phyloP scores from a whole-genome alignment of 2,113 vertebrate genomes.

The Gracilinanus agilis region DNA sequence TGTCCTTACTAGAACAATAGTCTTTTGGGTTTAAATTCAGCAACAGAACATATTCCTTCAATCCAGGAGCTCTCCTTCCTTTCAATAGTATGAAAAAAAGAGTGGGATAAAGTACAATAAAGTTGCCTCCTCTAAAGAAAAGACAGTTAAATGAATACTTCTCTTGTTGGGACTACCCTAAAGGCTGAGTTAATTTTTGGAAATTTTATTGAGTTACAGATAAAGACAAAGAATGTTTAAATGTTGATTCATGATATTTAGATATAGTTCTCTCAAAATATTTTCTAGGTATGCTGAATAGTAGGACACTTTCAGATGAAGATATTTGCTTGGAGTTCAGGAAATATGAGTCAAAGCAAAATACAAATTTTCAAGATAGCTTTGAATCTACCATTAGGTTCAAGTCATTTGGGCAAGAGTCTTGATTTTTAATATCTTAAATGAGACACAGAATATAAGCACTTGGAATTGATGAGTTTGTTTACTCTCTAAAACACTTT shows the following conservation, averaged over 20 bases:
- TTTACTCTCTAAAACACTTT: not conserved
- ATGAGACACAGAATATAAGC: not conserved
- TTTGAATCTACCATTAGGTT: not conserved
- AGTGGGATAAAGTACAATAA: too few species aligned
- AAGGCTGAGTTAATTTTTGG: not conserved
- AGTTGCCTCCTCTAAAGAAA: too few species aligned
- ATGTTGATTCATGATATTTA: not conserved
- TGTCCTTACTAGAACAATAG: not conserved
- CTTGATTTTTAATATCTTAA: not conserved
- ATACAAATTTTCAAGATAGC: not conserved
- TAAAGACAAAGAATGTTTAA: not conserved
- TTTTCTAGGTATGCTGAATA: not conserved
- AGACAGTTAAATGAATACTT: not conserved
- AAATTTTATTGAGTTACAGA: not conserved
- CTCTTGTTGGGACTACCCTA: too few species aligned
- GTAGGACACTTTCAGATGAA: not conserved
- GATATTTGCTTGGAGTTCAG: not conserved
- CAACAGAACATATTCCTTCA: not conserved
- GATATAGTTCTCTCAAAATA: not conserved
- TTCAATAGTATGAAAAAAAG: too few species aligned
- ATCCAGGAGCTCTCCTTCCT: not conserved
- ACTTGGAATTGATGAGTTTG: not conserved
- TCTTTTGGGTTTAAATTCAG: too few species aligned
- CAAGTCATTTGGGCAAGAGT: not conserved
- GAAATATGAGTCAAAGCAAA: not conserved